Percentiles rank a stretch among this genome's conserved stretches.
Evolutionary conservation across 2,888 invertebrate genomes (phyloP).

Genomic region (Watsonalla cultraria): DNA sequence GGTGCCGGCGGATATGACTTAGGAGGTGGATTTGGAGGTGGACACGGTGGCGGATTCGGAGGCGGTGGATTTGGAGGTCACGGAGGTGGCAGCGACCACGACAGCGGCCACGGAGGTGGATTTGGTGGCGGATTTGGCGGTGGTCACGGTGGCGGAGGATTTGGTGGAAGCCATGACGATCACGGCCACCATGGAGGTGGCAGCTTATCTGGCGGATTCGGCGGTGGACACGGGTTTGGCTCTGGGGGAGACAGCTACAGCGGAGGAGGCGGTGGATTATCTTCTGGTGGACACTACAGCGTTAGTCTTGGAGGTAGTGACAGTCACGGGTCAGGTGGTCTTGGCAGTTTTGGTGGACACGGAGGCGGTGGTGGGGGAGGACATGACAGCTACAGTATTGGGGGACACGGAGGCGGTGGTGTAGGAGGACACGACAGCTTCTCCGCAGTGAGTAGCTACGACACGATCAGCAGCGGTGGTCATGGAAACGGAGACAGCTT

Average conservation of each 20-base stretch:
- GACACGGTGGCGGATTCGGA: slow-evolving; percentile 24
- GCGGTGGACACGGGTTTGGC: slow-evolving; percentile 29
- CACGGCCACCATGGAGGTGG: slow-evolving; percentile 16
- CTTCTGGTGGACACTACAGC: neutral
- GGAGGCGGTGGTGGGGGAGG: slow-evolving; percentile 19
- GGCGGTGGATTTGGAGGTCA: slow-evolving; percentile 9
- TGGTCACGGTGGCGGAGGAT: slow-evolving; percentile 14
- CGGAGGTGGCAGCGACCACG: slow-evolving; percentile 11
- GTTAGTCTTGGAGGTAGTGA: slow-evolving; percentile 17
- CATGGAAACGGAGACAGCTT: slow-evolving; percentile 22
- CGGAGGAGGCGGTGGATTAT: slow-evolving; percentile 16
- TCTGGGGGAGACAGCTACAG: slow-evolving; percentile 19
- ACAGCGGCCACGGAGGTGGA: slow-evolving; percentile 12
- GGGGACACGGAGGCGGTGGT: slow-evolving; percentile 19
- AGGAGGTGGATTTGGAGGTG: slow-evolving; percentile 26
- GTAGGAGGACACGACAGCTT: slow-evolving; percentile 17
- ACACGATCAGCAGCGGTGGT: slow-evolving; percentile 19
- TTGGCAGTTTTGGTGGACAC: slow-evolving; percentile 15
- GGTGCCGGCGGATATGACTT: slow-evolving; percentile 21
- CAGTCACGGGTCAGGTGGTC: slow-evolving; percentile 17
- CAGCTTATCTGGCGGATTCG: slow-evolving; percentile 6
- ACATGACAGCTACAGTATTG: slow-evolving; percentile 17
- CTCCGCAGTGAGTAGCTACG: slow-evolving; percentile 16
- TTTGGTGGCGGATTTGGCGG: slow-evolving; percentile 13
- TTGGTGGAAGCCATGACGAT: slow-evolving; percentile 22